Evolutionary conservation across 1,140 invertebrate genomes (phyloP), one percentile per base, ranked within the genome.

Genomic region (Apis dorsata): DNA sequence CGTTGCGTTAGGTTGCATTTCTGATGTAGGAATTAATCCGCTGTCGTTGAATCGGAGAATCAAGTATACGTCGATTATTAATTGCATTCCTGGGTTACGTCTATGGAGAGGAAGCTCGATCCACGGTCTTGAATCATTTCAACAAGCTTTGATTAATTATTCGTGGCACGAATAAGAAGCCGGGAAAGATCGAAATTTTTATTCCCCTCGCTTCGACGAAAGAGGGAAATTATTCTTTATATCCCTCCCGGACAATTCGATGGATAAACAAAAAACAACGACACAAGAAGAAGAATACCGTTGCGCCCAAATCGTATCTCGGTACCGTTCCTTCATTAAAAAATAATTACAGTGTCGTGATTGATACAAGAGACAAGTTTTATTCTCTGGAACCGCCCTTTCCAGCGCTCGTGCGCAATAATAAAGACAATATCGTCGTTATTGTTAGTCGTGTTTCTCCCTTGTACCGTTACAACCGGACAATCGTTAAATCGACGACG

Each of bases 221-320:
- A 60, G 73, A 77, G 86, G 80, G 83, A 79, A 24, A 78, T 76
- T 80, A 53, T 28, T 81, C 76, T 73, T 83, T 68, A 68, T 78
- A 12, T 13, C 12, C 1, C 49, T 53, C 19, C 19, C 44, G 7
- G 11, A 5, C 19, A 15, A 59, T 44, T 15, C 11, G 15, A 19
- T 1, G 34, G 17, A 21, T 3, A 11, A 34, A 53, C 3, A 17
- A 24, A 19, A 12, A 75, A 24, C 13, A 51, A 12, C 17, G 57
- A 21, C 1, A 34, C 8, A 55, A 17, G 19, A 65, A 19, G 44
- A 53, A 19, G 19, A 57, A 51, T 28, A 69, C 76, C 12, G 75
- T 63, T 63, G n/a, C 59, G 19, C 3, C 13, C 60, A 11, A 55
- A n/a, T 28, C 57, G 28, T 49, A 28, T 10, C 77, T 19, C 44